Conservation (phyloP, 2,888 invertebrate species). For the Meiosimyza platycephala region DNA sequence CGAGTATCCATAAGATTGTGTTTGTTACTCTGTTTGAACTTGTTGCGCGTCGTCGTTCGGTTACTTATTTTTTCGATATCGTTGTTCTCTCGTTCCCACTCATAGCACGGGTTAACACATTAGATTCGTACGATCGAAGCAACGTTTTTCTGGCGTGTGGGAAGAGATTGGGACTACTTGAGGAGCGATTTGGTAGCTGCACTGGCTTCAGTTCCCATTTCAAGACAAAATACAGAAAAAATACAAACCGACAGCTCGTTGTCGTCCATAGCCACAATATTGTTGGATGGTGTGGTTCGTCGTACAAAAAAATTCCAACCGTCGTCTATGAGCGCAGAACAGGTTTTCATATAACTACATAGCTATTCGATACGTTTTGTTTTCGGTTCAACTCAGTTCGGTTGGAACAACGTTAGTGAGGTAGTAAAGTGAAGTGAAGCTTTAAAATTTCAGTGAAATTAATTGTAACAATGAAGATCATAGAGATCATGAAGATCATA, state of each 20-base stretch:
- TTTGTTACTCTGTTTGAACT: conserved; percentile 37
- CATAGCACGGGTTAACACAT: conserved; percentile 26
- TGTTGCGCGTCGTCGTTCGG: conserved; percentile 30
- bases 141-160: conserved; percentile 58
- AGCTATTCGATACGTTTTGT: background rate
- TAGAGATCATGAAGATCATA: too few species aligned
- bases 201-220: conserved; percentile 68
- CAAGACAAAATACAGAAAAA: conserved; percentile 65
- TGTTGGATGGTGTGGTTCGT: conserved; percentile 33
- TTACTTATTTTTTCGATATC: conserved; percentile 39
- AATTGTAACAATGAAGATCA: conserved; percentile 15
- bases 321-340: conserved; percentile 35
- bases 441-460: conserved; percentile 27
- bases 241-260: conserved; percentile 50
- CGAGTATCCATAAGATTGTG: conserved; percentile 11
- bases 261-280: conserved; percentile 27
- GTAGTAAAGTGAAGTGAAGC: conserved; percentile 10
- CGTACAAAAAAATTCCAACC: conserved; percentile 27
- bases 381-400: conserved; percentile 20
- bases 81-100: conserved; percentile 46
- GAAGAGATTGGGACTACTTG: conserved; percentile 68
- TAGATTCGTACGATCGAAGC: conserved; percentile 42
- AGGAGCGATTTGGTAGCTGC: conserved; percentile 68
- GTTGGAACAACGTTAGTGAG: conserved; percentile 7
- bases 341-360: conserved; percentile 21